These are phyloP conservation scores for Tauraco hartlaubi DNA, from an alignment of 2,797 vertebrate species.

Conservation along the genomic window DNA sequence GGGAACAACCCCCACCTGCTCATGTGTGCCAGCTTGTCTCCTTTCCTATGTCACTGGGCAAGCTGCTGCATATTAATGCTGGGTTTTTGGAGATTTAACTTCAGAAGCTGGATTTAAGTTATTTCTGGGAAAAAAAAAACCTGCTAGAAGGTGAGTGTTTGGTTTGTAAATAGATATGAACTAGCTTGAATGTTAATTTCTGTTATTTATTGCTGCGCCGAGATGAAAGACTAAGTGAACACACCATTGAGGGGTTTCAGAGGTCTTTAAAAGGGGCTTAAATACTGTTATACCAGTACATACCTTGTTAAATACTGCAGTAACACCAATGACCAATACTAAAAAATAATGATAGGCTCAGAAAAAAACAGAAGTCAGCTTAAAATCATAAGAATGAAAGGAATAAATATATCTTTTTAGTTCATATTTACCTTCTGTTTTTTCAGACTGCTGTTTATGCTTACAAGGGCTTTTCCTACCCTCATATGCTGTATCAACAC, in stretches of 20 bases:
- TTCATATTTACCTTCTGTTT: background rate
- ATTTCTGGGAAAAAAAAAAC: background rate
- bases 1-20: background rate
- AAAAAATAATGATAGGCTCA: background rate
- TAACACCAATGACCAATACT: background rate
- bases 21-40: background rate
- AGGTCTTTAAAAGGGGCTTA: background rate
- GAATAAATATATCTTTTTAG: background rate
- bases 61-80: background rate
- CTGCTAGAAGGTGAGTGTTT: background rate
- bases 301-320: background rate
- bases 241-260: background rate
- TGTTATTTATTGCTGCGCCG: background rate
- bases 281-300: accelerated
- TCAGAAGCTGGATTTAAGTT: background rate
- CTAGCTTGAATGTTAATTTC: background rate
- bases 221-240: background rate
- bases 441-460: background rate
- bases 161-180: background rate
- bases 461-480: background rate
- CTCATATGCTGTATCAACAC: background rate
- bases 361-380: background rate
- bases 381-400: background rate
- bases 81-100: accelerated
- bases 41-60: background rate